phyloP scores from a whole-genome alignment of 2,888 invertebrate species.

The Stenodera caucasica region DNA sequence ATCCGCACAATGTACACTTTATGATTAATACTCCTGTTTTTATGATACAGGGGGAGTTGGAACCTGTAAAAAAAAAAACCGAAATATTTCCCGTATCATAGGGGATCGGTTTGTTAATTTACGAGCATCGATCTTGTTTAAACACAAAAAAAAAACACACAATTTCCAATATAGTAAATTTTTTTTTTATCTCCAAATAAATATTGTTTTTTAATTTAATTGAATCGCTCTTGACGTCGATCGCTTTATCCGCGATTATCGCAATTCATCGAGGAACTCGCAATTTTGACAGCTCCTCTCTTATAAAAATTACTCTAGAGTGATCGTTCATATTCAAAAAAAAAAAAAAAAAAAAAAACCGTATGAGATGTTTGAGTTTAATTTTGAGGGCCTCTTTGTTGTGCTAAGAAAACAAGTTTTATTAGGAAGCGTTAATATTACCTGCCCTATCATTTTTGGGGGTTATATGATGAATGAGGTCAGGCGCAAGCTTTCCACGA shows the following conservation, averaged over 20 bases:
- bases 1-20: conserved; percentile 27
- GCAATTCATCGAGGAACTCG: not conserved
- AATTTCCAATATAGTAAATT: not conserved
- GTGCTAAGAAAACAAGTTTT: conserved; percentile 30
- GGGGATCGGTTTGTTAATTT: not conserved
- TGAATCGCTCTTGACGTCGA: not conserved
- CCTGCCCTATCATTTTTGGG: conserved; percentile 31
- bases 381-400: conserved; percentile 21
- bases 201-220: not conserved
- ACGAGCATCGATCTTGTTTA: conserved; percentile 1
- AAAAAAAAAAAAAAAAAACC: conserved; percentile 5
- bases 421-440: conserved; percentile 31
- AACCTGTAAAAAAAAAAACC: too few relatives aligned
- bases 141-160: not conserved
- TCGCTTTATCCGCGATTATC: not conserved
- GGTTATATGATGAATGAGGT: conserved; percentile 31
- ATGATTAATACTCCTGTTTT: conserved; percentile 12
- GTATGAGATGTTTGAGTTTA: conserved; percentile 25
- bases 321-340: conserved; percentile 9
- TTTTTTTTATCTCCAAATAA: not conserved
- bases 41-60: not conserved
- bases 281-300: too few relatives aligned
- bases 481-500: conserved; percentile 20
- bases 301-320: not conserved
- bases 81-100: not conserved